Percentiles rank a stretch among this genome's conserved stretches.
phyloP scores from a whole-genome alignment of 1,140 invertebrate species.

The Cephus cinctus region DNA sequence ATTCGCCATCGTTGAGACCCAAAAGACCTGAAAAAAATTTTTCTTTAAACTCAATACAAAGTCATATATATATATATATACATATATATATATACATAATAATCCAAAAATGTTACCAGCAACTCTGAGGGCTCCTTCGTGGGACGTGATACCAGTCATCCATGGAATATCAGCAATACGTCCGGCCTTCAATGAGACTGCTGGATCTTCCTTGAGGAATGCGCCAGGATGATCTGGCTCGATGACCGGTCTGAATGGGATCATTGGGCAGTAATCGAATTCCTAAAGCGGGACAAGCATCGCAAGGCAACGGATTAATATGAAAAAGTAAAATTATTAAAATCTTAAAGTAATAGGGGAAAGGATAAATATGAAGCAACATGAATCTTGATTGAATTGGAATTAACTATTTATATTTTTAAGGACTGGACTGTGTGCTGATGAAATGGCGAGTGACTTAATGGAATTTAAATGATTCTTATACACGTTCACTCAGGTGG shows the following conservation, averaged over 20 bases:
- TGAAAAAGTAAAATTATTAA: background rate
- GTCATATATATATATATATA: conserved; percentile 1
- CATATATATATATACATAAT: background rate
- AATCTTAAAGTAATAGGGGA: no score
- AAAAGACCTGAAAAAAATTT: conserved; percentile 32
- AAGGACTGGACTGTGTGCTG: no score
- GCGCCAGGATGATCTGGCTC: conserved; percentile 66
- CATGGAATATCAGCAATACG: conserved; percentile 61
- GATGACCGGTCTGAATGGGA: conserved; percentile 70
- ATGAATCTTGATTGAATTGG: no score
- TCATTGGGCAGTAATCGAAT: conserved; percentile 72
- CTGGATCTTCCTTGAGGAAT: conserved; percentile 63
- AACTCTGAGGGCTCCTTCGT: conserved; percentile 67
- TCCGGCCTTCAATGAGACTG: conserved; percentile 51
- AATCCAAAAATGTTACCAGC: conserved; percentile 52
- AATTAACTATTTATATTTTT: no score
- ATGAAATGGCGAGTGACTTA: no score
- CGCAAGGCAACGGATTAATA: no score
- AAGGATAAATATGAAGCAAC: no score
- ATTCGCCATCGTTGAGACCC: conserved; percentile 22
- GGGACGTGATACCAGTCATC: conserved; percentile 66
- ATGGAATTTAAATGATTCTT: no score
- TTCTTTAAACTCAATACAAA: background rate
- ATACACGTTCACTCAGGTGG: no score
- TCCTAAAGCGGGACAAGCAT: no score